Percentiles rank a stretch among this genome's conserved stretches.
Evolutionary conservation across 2,888 invertebrate species (phyloP).

Genomic region (Caenorhabditis doughertyi): DNA sequence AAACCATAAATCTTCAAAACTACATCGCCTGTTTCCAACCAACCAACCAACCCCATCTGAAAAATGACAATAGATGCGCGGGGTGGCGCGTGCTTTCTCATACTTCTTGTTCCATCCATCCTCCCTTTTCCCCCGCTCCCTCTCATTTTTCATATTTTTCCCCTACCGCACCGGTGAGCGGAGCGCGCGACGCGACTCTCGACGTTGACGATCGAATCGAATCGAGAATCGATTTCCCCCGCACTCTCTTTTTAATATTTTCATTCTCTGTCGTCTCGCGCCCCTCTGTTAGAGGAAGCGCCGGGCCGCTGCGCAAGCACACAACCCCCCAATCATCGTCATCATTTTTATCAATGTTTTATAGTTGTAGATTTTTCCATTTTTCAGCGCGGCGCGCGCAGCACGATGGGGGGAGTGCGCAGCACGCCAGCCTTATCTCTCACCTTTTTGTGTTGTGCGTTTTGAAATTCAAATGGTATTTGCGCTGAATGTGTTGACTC

Average conservation of each 20-base stretch:
- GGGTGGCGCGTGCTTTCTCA: no score
- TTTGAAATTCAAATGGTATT: slow-evolving; percentile 23
- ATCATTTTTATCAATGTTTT: slow-evolving; percentile 64
- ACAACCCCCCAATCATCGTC: slow-evolving; percentile 10
- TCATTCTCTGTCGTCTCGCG: neutral
- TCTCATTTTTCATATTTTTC: neutral
- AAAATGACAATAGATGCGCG: no score
- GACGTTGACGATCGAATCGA: neutral
- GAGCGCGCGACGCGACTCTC: slow-evolving; percentile 15
- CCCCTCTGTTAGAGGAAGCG: neutral
- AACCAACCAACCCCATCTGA: no score
- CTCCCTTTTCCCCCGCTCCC: neutral
- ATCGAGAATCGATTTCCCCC: slow-evolving; percentile 11
- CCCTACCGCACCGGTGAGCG: neutral
- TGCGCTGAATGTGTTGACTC: slow-evolving; percentile 17
- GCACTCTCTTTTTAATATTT: neutral
- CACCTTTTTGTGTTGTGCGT: slow-evolving; percentile 14
- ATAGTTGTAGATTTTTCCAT: slow-evolving; percentile 43
- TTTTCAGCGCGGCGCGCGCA: no score
- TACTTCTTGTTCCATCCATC: no score
- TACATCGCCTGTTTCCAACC: no score
- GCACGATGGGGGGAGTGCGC: slow-evolving; percentile 17
- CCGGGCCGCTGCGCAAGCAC: slow-evolving; percentile 18
- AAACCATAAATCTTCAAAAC: no score
- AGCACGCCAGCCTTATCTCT: slow-evolving; percentile 17